Conservation (phyloP, 2,888 invertebrate genomes). For the Sussaba pulchella region DNA sequence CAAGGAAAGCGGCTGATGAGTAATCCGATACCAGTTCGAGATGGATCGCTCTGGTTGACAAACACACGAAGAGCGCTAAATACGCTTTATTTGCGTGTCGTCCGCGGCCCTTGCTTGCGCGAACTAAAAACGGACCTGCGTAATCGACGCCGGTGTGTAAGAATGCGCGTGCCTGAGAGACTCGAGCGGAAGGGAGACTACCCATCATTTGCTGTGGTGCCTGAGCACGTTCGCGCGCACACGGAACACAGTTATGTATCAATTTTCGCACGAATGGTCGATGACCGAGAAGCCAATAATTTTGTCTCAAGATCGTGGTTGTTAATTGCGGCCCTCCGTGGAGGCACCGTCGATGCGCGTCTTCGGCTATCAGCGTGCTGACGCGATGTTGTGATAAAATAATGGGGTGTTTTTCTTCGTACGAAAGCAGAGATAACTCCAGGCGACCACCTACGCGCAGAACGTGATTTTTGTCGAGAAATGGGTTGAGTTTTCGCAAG, state of each 20-base stretch:
- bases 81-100: conserved; percentile 37
- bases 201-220: conserved; percentile 39
- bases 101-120: conserved; percentile 50
- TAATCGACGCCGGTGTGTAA: conserved; percentile 53
- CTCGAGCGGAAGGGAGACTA: not conserved
- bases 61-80: conserved; percentile 53
- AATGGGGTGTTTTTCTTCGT: conserved; percentile 38
- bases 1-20: conserved; percentile 42
- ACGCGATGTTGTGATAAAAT: conserved; percentile 37
- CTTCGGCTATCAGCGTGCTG: conserved; percentile 1
- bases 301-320: conserved; percentile 22
- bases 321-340: conserved; percentile 57
- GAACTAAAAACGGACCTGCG: conserved; percentile 55
- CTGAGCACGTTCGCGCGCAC: conserved; percentile 35
- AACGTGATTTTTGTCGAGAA: conserved; percentile 20
- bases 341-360: conserved; percentile 38
- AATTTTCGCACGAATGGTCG: conserved; percentile 31
- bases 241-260: conserved; percentile 32
- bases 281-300: conserved; percentile 51
- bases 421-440: not conserved
- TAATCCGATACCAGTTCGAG: conserved; percentile 47
- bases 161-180: conserved; percentile 18
- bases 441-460: conserved; percentile 52
- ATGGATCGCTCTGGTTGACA: conserved; percentile 43
- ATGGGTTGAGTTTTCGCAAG: conserved; percentile 24